A percentile compares a stretch with the other conserved stretches of the same genome.
These are phyloP conservation scores for Trichogramma pretiosum DNA, from an alignment of 1,140 invertebrate genomes.

Conservation along the genomic window DNA sequence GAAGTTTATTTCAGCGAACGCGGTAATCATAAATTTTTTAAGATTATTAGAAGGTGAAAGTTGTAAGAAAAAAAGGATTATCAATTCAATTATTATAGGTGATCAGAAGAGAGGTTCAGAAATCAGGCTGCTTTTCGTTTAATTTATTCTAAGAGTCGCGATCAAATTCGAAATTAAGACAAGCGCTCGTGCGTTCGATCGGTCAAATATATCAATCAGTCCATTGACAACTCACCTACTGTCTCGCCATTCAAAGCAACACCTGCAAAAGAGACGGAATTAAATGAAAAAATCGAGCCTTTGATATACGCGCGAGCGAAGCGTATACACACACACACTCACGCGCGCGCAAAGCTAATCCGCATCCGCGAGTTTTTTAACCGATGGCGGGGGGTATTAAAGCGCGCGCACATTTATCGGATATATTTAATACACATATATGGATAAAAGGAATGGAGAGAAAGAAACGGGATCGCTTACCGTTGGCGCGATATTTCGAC, in stretches of 20 bases:
- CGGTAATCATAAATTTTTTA: too few species aligned
- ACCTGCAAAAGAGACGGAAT: slow-evolving; percentile 17
- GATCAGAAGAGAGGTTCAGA: too few species aligned
- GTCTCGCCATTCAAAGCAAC: slow-evolving; percentile 22
- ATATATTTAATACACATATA: not conserved
- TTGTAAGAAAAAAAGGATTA: too few species aligned
- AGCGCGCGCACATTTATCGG: not conserved
- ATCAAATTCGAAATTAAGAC: too few species aligned
- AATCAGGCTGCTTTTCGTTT: too few species aligned
- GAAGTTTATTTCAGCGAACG: too few species aligned
- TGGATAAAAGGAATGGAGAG: not conserved
- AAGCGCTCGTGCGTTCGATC: too few species aligned
- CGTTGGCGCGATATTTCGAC: slow-evolving; percentile 50
- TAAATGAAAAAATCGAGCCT: too few species aligned
- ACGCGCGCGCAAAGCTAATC: not conserved
- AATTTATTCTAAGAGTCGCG: too few species aligned
- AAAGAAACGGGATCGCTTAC: slow-evolving; percentile 20
- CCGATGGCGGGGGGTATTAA: not conserved
- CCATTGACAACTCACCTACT: slow-evolving; percentile 22
- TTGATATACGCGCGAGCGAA: too few species aligned
- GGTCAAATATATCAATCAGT: slow-evolving; percentile 2
- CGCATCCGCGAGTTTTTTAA: not conserved
- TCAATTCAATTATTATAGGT: too few species aligned
- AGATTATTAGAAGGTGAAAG: too few species aligned
- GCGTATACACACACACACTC: not conserved